Percentiles rank a stretch among this genome's conserved stretches.
phyloP scores from a whole-genome alignment of 92 coral and sea anemone genomes.

The Phenganax subtilis region DNA sequence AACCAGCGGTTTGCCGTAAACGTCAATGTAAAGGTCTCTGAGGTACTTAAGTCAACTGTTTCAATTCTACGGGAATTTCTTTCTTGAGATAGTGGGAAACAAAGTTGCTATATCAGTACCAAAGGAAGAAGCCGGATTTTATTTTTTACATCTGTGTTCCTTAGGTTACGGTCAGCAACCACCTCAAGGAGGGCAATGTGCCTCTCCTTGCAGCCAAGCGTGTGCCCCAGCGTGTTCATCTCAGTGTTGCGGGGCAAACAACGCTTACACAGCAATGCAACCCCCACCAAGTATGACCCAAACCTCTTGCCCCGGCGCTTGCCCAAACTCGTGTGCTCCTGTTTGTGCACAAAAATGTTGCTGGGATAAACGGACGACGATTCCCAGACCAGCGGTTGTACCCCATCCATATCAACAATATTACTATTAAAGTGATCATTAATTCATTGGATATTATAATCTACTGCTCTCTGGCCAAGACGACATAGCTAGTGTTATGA shows the following conservation, averaged over 20 bases:
- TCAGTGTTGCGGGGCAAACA: constrained; percentile 38
- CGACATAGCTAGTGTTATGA: background rate
- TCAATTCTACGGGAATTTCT: too few species aligned
- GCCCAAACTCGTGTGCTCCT: constrained; percentile 34
- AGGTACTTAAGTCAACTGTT: too few species aligned
- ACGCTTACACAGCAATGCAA: constrained; percentile 20
- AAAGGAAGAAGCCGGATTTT: too few species aligned
- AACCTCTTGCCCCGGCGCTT: constrained; percentile 31
- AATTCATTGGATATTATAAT: background rate
- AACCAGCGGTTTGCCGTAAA: too few species aligned
- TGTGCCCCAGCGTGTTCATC: constrained; percentile 41
- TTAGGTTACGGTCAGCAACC: constrained; percentile 7
- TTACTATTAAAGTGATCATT: background rate
- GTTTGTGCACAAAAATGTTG: constrained; percentile 29
- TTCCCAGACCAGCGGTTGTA: constrained; percentile 9
- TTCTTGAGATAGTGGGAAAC: too few species aligned
- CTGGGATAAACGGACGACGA: constrained; percentile 37
- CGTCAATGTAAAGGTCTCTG: too few species aligned
- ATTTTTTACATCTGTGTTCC: too few species aligned
- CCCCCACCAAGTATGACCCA: constrained; percentile 16
- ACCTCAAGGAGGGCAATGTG: constrained; percentile 15
- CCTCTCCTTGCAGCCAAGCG: constrained; percentile 32
- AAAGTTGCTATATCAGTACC: too few species aligned
- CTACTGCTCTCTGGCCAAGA: background rate
- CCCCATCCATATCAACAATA: constrained; percentile 25